phyloP scores from a whole-genome alignment of 2,888 invertebrate genomes.

The Horisme vitalbata region DNA sequence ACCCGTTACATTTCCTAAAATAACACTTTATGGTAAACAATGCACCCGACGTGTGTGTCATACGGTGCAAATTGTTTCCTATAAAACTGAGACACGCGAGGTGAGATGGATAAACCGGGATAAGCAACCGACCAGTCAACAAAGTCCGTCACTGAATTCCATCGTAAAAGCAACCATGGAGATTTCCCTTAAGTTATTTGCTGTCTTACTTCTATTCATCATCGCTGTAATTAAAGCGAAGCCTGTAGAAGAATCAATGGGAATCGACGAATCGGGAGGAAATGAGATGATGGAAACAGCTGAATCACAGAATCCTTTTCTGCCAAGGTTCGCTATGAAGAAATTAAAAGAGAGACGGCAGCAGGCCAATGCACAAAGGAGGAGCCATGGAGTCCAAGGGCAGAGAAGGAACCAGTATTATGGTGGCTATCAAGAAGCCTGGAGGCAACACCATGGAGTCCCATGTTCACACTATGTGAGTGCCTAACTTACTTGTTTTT shows the following conservation, averaged over 20 bases:
- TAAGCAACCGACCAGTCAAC: conserved; percentile 43
- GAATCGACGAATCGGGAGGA: too few relatives aligned
- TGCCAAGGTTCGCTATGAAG: conserved; percentile 72
- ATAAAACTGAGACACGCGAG: conserved; percentile 56
- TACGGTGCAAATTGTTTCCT: conserved; percentile 44
- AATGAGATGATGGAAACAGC: conserved; percentile 71
- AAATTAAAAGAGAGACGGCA: conserved; percentile 62
- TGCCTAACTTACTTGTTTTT: conserved; percentile 12
- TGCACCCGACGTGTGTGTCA: conserved; percentile 76
- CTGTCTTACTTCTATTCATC: conserved; percentile 41
- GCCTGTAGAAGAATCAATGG: conserved; percentile 43
- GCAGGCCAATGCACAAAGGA: conserved; percentile 54
- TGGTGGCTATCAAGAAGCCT: conserved; percentile 16
- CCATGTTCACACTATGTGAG: conserved; percentile 46
- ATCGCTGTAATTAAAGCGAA: conserved; percentile 43
- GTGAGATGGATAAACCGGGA: conserved; percentile 51
- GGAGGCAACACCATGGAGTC: conserved; percentile 25
- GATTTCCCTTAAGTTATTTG: conserved; percentile 40
- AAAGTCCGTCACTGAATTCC: conserved; percentile 3
- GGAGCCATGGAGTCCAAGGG: conserved; percentile 45
- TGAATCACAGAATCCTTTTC: conserved; percentile 66
- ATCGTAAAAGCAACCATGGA: conserved; percentile 37
- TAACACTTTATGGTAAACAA: conserved; percentile 65
- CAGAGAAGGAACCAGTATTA: conserved; percentile 39
- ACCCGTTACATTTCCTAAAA: conserved; percentile 76